Conservation (phyloP, 2,113 vertebrate genomes). For the Clarias magur region DNA sequence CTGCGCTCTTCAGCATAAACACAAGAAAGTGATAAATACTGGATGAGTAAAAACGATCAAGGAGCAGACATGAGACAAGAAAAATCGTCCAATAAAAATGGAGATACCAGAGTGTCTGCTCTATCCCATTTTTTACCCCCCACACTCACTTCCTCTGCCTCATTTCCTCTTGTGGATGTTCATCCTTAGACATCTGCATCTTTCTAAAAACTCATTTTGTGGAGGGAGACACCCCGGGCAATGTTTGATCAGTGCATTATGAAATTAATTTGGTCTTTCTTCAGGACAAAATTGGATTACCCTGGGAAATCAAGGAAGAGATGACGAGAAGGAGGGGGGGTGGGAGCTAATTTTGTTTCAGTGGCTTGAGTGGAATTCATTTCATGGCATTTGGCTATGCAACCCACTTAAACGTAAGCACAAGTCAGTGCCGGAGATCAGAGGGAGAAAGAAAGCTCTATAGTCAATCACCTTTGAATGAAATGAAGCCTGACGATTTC, state of each 20-base stretch:
- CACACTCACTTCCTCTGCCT: conserved; percentile 31
- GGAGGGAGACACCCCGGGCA: conserved; percentile 56
- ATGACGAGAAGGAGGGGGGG: conserved; percentile 34
- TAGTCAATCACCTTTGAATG: conserved; percentile 8
- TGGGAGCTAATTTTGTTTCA: conserved; percentile 54
- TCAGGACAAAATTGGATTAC: conserved; percentile 62
- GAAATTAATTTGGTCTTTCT: conserved; percentile 65
- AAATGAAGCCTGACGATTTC: conserved; percentile 1
- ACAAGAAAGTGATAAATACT: conserved; percentile 41
- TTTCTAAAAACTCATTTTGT: conserved; percentile 59
- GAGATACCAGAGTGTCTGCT: conserved; percentile 45
- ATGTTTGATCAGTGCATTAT: conserved; percentile 60
- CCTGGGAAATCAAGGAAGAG: conserved; percentile 58
- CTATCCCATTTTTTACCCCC: conserved; percentile 23
- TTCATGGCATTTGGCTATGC: conserved; percentile 55
- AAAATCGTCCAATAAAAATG: conserved; percentile 51
- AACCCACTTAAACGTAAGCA: conserved; percentile 44
- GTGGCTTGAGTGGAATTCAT: conserved; percentile 53
- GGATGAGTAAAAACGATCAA: conserved; percentile 49
- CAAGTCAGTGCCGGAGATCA: conserved; percentile 33
- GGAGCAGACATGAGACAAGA: conserved; percentile 34
- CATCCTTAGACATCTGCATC: conserved; percentile 51
- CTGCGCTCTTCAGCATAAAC: conserved; percentile 35
- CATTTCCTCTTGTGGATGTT: conserved; percentile 48
- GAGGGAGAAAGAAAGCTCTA: conserved; percentile 12